Evolutionary conservation across 2,113 vertebrate genomes (phyloP).

Genomic region (Rostratula benghalensis): DNA sequence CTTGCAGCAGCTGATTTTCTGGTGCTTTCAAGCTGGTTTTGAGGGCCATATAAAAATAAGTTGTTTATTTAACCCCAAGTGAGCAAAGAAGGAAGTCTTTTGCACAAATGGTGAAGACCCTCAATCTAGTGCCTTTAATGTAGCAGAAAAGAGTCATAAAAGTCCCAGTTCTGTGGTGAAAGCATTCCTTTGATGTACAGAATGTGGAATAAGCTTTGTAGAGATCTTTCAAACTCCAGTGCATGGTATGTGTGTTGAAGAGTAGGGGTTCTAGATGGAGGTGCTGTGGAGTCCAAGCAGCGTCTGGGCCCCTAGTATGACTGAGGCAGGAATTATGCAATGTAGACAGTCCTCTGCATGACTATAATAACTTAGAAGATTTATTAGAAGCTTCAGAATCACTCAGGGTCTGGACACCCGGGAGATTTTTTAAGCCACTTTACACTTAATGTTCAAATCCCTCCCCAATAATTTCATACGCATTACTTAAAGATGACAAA

Average conservation of each 20-base stretch:
- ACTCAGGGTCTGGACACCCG: neutral
- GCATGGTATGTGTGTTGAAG: neutral
- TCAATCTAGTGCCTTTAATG: constrained; percentile 19
- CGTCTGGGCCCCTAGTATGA: neutral
- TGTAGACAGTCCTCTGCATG: neutral
- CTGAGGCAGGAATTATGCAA: neutral
- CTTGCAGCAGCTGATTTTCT: constrained; percentile 5
- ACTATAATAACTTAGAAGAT: neutral
- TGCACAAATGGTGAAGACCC: neutral
- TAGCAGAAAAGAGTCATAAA: constrained; percentile 24
- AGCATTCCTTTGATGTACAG: constrained; percentile 36
- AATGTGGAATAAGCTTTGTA: neutral
- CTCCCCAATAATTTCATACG: neutral
- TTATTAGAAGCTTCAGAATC: neutral
- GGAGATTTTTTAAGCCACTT: neutral
- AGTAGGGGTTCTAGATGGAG: neutral
- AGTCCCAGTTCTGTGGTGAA: constrained; percentile 15
- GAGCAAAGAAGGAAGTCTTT: constrained; percentile 22
- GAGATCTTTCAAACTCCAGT: neutral
- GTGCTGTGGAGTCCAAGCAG: neutral
- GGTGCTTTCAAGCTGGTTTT: constrained; percentile 36
- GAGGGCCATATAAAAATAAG: constrained; percentile 17
- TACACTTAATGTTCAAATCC: neutral
- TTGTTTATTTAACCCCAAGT: constrained; percentile 43
- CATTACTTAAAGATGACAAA: neutral